These are phyloP conservation scores for Phainopepla nitens DNA, from an alignment of 2,113 vertebrate genomes.

Conservation along the genomic window DNA sequence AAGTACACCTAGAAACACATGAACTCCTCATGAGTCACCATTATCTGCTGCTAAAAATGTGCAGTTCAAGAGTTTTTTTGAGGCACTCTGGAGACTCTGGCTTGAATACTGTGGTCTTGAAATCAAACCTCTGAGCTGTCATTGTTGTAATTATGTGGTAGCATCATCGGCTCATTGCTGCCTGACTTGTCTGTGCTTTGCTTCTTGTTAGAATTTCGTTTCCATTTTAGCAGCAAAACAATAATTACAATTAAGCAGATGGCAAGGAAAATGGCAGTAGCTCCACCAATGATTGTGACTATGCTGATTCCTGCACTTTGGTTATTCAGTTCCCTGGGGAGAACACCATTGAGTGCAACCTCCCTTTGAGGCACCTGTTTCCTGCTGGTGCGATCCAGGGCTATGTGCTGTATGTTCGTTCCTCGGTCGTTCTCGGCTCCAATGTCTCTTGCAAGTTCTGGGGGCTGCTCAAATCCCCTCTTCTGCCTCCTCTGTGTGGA, in stretches of 20 bases:
- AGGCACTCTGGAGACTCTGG: conserved; percentile 71
- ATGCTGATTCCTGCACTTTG: conserved; percentile 53
- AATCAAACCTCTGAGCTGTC: conserved; percentile 92
- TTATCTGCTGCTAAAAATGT: not conserved
- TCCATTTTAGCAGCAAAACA: conserved; percentile 68
- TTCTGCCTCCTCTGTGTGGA: conserved; percentile 33
- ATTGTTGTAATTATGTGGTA: conserved; percentile 23
- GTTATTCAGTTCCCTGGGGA: conserved; percentile 72
- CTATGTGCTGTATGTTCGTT: conserved; percentile 91
- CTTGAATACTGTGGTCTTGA: not conserved
- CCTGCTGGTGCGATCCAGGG: conserved; percentile 75
- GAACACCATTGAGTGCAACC: conserved; percentile 48
- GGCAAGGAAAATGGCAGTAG: conserved; percentile 73
- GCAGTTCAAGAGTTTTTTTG: conserved; percentile 45
- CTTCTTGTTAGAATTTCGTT: conserved; percentile 64
- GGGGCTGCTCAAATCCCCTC: conserved; percentile 64
- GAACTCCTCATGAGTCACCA: not conserved
- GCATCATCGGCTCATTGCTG: conserved; percentile 79
- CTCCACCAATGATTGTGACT: conserved; percentile 71
- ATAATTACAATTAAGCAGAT: conserved; percentile 70
- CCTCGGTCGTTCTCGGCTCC: conserved; percentile 81
- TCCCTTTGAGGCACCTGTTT: conserved; percentile 55
- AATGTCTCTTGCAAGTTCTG: conserved; percentile 74
- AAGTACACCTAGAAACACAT: conserved; percentile 61
- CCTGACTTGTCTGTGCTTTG: conserved; percentile 57